Base-by-base conservation (phyloP, 2,888 invertebrate genomes). In the Osedax frankpressi region DNA sequence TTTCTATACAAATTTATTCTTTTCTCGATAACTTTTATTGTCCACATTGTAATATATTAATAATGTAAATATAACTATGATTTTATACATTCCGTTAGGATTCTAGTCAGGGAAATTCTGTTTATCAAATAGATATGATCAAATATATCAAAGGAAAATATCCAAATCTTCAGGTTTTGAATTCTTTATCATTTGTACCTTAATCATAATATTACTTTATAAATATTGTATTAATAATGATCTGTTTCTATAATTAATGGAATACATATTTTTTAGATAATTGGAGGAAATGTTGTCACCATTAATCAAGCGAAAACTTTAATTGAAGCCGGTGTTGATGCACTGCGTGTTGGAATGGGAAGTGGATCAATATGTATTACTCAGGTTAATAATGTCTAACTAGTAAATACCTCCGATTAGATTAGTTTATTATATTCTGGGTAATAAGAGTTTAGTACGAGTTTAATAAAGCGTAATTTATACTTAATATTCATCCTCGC, bases 291-390 rank as follows among this genome's bases (percentile, higher is more conserved):
- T 71, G 78, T 99, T 79, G 98, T 98, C 0, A 98, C 98, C 25
- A 90, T 92, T 75, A 90, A 89, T 80, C 98, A 98, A 85, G 98
- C 98, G 0, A 94, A 93, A 85, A 94, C 92, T 86, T 88, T 99
- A 30, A 98, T 98, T 80, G 93, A 94, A 79, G 96, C 95, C 62
- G 98, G 98, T 28, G 96, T 92, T 1, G 98, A 99, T 87, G 96
- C 91, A 0, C 86, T 98, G 63, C 89, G 97, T 77, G 94, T 98
- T 6, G 98, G 98, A 24, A 98, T 99, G 98, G 98, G 98, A 14
- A 93, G 92, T 83, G 98, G 98, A 1, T 96, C 96, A 11, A 99
- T 99, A 80, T 98, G 98, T 82, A 98, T 98, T 77, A 98, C 98
- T 0, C 98, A 98, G 86, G 87, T 88, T 83, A 85, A 86, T 86